These are phyloP conservation scores for Trichoplusia ni DNA, from an alignment of 1,140 invertebrate genomes.

Conservation along the genomic window DNA sequence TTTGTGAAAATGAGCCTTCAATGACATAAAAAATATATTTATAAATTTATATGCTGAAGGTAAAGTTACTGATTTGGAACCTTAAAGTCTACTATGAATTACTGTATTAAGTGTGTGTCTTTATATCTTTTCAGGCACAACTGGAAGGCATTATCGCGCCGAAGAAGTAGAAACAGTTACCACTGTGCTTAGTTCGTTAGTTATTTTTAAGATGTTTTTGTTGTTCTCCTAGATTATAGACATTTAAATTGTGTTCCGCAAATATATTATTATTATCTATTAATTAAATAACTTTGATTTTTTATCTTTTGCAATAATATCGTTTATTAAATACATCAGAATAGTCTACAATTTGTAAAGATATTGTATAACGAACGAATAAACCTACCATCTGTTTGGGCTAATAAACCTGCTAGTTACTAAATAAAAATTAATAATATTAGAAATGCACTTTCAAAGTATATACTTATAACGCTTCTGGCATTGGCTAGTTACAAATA, in stretches of 20 bases:
- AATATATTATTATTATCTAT: conserved; percentile 18
- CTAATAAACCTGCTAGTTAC: no score
- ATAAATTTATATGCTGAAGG: no score
- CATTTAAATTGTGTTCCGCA: conserved; percentile 27
- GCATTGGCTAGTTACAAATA: conserved; percentile 36
- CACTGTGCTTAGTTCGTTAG: conserved; percentile 28
- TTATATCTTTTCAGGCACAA: conserved; percentile 87
- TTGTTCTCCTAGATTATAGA: conserved; percentile 21
- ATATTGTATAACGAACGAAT: neutral
- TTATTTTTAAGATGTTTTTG: conserved; percentile 45
- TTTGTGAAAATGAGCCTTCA: no score
- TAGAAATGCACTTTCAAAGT: no score
- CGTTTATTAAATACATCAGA: no score
- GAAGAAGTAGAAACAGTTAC: conserved; percentile 92
- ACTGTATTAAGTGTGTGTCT: neutral
- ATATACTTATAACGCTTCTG: no score
- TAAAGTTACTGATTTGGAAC: neutral
- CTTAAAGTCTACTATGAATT: neutral
- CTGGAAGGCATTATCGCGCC: conserved; percentile 95
- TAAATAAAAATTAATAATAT: no score
- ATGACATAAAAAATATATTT: no score
- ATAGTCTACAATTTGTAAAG: no score
- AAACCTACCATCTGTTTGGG: neutral
- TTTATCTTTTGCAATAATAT: no score
- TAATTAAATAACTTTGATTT: no score